Evolutionary conservation across 1,140 invertebrate genomes (phyloP).

Genomic region (Calephelis nemesis): DNA sequence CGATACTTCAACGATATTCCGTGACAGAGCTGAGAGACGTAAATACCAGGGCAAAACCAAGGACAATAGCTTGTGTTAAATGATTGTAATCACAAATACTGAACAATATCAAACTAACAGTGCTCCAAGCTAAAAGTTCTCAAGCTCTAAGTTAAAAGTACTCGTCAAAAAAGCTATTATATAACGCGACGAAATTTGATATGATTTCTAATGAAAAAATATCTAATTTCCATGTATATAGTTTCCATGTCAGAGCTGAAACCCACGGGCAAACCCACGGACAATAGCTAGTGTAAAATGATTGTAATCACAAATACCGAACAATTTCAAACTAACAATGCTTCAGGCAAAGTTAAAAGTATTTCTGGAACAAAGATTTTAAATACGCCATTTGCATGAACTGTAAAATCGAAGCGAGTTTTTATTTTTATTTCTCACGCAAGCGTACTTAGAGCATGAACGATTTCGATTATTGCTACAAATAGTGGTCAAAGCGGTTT

Average conservation of each 20-base stretch:
- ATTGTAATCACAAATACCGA: not conserved
- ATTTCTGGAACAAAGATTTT: not conserved
- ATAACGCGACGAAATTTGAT: too few species aligned
- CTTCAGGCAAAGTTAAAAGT: not conserved
- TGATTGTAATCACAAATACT: not conserved
- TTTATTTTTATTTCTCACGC: constrained; percentile 13
- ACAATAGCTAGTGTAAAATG: too few species aligned
- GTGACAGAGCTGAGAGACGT: too few species aligned
- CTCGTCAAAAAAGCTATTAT: too few species aligned
- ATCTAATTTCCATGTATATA: too few species aligned
- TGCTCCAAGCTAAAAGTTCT: too few species aligned
- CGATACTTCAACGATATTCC: too few species aligned
- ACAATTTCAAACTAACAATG: not conserved
- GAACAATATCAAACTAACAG: not conserved
- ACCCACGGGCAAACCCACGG: too few species aligned
- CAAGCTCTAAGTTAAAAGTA: not conserved
- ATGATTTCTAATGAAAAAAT: too few species aligned
- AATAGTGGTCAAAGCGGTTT: constrained; percentile 25
- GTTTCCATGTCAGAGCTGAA: too few species aligned
- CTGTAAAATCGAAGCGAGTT: not conserved
- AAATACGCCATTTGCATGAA: not conserved
- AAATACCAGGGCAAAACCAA: too few species aligned
- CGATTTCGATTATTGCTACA: constrained; percentile 21
- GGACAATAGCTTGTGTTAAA: too few species aligned
- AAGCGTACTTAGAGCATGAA: constrained; percentile 6